Conservation (phyloP, 2,797 vertebrate genomes). For the Phoebastria nigripes region DNA sequence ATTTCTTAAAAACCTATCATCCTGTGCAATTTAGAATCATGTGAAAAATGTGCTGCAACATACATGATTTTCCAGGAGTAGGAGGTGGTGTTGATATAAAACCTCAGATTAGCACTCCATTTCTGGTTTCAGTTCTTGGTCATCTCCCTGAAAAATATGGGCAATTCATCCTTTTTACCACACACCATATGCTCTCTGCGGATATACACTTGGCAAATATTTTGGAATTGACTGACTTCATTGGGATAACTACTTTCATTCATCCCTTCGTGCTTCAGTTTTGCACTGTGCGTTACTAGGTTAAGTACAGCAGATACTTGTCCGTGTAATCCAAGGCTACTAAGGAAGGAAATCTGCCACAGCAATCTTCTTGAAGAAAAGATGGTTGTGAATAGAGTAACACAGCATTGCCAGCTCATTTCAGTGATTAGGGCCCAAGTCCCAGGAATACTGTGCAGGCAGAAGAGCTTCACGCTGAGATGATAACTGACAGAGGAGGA, state of each 20-base stretch:
- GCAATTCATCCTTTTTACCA: too few relatives aligned
- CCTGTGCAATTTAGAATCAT: neutral
- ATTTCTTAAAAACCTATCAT: neutral
- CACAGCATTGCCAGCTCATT: accelerated
- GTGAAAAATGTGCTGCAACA: neutral
- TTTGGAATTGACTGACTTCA: neutral
- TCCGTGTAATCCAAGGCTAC: neutral
- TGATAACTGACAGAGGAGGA: accelerated
- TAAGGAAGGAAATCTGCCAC: neutral
- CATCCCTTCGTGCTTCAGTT: neutral
- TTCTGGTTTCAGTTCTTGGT: neutral
- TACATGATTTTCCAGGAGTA: neutral
- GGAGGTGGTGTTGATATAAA: neutral
- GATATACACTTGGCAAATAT: neutral
- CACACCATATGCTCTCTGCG: neutral
- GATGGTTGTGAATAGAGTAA: neutral
- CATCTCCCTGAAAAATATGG: neutral
- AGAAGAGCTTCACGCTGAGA: neutral
- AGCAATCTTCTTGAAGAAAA: neutral
- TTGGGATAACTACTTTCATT: neutral
- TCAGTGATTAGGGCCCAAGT: too few relatives aligned
- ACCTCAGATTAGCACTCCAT: accelerated
- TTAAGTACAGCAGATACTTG: neutral
- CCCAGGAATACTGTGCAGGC: too few relatives aligned
- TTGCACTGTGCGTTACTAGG: neutral